A percentile compares a stretch with the other conserved stretches of the same genome.
Evolutionary conservation across 35 echinoderm and acorn worm genomes (phyloP).

Genomic region (Holothuria glaberrima): DNA sequence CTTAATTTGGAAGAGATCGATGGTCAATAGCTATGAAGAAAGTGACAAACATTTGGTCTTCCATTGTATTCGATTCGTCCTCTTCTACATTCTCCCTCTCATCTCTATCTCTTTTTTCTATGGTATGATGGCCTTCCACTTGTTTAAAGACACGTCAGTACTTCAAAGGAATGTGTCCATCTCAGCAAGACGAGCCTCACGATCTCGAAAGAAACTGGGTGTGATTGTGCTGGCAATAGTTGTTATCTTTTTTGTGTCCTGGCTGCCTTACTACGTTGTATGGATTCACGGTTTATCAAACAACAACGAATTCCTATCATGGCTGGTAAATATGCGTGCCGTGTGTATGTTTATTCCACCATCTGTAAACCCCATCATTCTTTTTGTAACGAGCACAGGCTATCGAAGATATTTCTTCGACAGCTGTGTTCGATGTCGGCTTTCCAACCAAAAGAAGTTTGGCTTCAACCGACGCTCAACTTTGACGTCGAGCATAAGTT

Average conservation of each 20-base stretch:
- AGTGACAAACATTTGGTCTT: background rate
- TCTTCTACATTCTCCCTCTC: background rate
- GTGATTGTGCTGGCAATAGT: conserved; percentile 13
- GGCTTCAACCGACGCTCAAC: background rate
- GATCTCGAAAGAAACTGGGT: conserved; percentile 34
- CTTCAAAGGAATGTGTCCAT: background rate
- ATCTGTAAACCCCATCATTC: conserved; percentile 11
- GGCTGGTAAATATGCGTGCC: background rate
- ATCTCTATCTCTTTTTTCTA: conserved; percentile 12
- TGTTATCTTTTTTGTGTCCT: background rate
- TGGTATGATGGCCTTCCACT: conserved; percentile 1
- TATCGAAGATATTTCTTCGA: background rate
- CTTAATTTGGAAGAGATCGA: background rate
- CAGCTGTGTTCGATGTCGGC: background rate
- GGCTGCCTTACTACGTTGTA: conserved; percentile 11
- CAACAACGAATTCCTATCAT: background rate
- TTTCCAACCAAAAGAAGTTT: background rate
- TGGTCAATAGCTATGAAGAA: background rate
- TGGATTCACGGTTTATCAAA: too few relatives aligned
- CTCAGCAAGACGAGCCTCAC: background rate
- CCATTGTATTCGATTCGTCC: background rate
- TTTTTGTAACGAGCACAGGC: conserved; percentile 4
- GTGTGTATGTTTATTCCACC: background rate
- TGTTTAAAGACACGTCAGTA: background rate
- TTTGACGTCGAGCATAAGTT: conserved; percentile 11